Evolutionary conservation across 2,888 invertebrate genomes (phyloP), one percentile per base, ranked within the genome.

Genomic region (Torymus aiolomorphi): DNA sequence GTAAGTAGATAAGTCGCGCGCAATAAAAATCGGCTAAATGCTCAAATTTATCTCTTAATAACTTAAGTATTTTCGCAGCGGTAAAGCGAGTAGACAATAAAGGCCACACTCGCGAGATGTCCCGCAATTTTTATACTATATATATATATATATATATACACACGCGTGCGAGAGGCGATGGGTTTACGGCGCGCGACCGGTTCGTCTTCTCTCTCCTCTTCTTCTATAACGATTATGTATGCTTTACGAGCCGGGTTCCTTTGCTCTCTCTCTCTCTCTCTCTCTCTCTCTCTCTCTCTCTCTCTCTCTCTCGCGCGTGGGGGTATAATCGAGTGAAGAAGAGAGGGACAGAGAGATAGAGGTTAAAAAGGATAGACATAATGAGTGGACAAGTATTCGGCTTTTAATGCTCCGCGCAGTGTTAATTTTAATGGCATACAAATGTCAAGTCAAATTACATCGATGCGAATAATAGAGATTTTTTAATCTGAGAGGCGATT

Each of bases 191-290:
- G 31, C 31, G 70, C 62, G 49, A 76, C 76, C 66, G 72, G 59
- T 66, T 72, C 54, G 5, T 42, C 42, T 42, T 42, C 42, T 42
- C 52, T 18, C 20, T 20, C 20, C 31, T 63, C 51, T 54, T 42
- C 83, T 42, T 86, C 85, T 85, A 86, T 85, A 85, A 83, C 85
- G 84, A 86, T 86, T 86, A 86, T 84, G 84, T 83, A 42, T 8
- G 42, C 8, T 88, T 87, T 86, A 86, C 85, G 88, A 85, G 83
- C 84, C 77, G 65, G 12, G 8, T 18, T 66, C 52, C 42, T 56
- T 42, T 12, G 31, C 61, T 49, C 51, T 72, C 24, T n/a, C n/a
- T n/a, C n/a, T 62, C 5, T 16, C 20, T 49, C 49, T 24, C 42
- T 10, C 8, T 62, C 5, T 16, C 20, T 49, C 49, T 24, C 42